A percentile compares a stretch with the other conserved stretches of the same genome.
Evolutionary conservation across 2,888 invertebrate genomes (phyloP).

Genomic region (Carterocephalus palaemon): DNA sequence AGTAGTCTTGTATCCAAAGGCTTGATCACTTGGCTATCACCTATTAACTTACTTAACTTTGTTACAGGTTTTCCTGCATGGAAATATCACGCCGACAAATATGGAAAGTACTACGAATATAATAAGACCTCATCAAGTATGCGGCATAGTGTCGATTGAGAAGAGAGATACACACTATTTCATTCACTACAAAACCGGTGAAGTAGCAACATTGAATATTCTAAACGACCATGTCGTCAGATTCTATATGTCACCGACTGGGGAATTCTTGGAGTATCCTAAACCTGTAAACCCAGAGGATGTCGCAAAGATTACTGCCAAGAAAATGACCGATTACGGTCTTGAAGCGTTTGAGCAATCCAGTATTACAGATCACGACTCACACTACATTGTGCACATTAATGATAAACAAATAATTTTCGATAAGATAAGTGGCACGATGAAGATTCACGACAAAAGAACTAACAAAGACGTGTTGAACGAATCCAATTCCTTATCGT

Average conservation of each 20-base stretch:
- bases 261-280: constrained; percentile 58
- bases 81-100: background rate
- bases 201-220: constrained; percentile 53
- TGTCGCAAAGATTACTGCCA: constrained; percentile 55
- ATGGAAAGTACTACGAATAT: constrained; percentile 2
- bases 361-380: constrained; percentile 38
- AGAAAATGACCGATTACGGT: constrained; percentile 52
- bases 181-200: constrained; percentile 52
- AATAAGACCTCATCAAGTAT: constrained; percentile 29
- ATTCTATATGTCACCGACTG: constrained; percentile 63
- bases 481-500: constrained; percentile 50
- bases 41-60: no score
- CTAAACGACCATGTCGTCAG: constrained; percentile 63
- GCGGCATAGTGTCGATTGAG: constrained; percentile 43
- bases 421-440: constrained; percentile 52
- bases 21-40: no score
- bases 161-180: constrained; percentile 49
- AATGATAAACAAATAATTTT: constrained; percentile 54
- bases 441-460: constrained; percentile 53
- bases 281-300: constrained; percentile 52
- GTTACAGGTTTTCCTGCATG: constrained; percentile 18
- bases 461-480: constrained; percentile 52
- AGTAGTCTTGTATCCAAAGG: no score
- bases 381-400: constrained; percentile 47
- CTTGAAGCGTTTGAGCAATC: constrained; percentile 50